These are phyloP conservation scores for Exephanes ischioxanthus DNA, from an alignment of 2,888 invertebrate genomes.

Conservation along the genomic window DNA sequence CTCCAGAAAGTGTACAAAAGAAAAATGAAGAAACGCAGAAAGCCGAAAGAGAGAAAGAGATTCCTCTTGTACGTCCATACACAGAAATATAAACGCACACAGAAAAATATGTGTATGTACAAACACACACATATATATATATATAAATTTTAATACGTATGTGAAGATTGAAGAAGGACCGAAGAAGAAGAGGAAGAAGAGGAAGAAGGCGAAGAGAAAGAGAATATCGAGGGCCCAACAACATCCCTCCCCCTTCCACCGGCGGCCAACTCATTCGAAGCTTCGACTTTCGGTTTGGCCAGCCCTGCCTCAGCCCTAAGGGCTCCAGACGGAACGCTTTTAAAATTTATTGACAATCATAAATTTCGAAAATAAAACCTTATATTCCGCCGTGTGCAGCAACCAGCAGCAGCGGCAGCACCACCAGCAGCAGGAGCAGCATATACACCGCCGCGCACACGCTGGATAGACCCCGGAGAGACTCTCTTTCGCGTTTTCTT, in stretches of 20 bases:
- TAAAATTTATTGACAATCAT: constrained; percentile 85
- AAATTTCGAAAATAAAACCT: constrained; percentile 85
- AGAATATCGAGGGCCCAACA: constrained; percentile 67
- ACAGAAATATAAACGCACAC: constrained; percentile 54
- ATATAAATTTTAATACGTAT: constrained; percentile 58
- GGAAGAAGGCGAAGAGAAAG: constrained; percentile 64
- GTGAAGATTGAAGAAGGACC: constrained; percentile 54
- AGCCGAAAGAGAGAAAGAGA: constrained; percentile 68
- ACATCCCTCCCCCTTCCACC: constrained; percentile 70
- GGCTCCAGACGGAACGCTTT: constrained; percentile 85
- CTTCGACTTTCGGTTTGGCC: constrained; percentile 80
- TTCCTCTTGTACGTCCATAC: constrained; percentile 61
- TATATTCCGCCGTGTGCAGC: constrained; percentile 80
- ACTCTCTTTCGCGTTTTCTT: constrained; percentile 60
- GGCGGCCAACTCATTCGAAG: constrained; percentile 65
- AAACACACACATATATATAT: background rate
- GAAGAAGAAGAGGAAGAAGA: constrained; percentile 42
- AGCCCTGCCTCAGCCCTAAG: constrained; percentile 84
- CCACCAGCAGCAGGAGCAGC: constrained; percentile 54
- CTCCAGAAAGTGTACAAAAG: constrained; percentile 59
- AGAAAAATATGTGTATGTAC: constrained; percentile 20
- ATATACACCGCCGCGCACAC: constrained; percentile 54
- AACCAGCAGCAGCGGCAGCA: constrained; percentile 57
- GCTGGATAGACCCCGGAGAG: constrained; percentile 35
- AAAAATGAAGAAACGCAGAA: constrained; percentile 63